These are phyloP conservation scores for Eueremaeus valkanovi DNA, from an alignment of 2,888 invertebrate species.

Conservation along the genomic window DNA sequence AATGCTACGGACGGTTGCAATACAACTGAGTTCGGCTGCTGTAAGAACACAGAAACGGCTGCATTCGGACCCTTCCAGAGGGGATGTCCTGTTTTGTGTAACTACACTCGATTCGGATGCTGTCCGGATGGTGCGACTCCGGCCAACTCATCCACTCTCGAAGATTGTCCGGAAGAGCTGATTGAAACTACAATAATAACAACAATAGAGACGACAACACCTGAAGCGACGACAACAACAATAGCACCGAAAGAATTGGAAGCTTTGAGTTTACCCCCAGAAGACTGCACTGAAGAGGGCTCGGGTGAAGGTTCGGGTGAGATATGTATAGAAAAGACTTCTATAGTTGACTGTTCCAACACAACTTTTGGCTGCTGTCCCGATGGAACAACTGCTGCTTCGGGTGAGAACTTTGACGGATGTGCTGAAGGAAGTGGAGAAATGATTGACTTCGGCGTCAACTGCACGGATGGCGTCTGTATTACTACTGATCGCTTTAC, in stretches of 20 bases:
- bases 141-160: conserved; percentile 42
- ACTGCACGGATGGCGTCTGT: conserved; percentile 19
- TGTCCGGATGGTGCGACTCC: conserved; percentile 51
- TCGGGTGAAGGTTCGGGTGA: conserved; percentile 14
- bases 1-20: conserved; percentile 57
- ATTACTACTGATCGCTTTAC: not conserved
- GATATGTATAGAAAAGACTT: conserved; percentile 35
- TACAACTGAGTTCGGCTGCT: conserved; percentile 80
- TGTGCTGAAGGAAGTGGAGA: conserved; percentile 42
- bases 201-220: conserved; percentile 48
- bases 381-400: conserved; percentile 61
- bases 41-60: conserved; percentile 61
- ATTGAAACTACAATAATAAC: conserved; percentile 12
- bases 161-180: conserved; percentile 42
- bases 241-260: not conserved
- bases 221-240: conserved; percentile 24
- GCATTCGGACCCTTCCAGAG: conserved; percentile 54
- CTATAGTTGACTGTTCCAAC: conserved; percentile 43
- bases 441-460: not conserved
- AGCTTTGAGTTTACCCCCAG: not conserved
- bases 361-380: conserved; percentile 69
- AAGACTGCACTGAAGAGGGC: not conserved
- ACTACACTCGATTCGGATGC: conserved; percentile 62
- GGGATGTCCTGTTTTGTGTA: conserved; percentile 51
- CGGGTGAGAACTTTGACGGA: conserved; percentile 48